Evolutionary conservation across 92 coral and sea anemone genomes (phyloP), one percentile per base, ranked within the genome.

Genomic region (Blastomussa wellsi): DNA sequence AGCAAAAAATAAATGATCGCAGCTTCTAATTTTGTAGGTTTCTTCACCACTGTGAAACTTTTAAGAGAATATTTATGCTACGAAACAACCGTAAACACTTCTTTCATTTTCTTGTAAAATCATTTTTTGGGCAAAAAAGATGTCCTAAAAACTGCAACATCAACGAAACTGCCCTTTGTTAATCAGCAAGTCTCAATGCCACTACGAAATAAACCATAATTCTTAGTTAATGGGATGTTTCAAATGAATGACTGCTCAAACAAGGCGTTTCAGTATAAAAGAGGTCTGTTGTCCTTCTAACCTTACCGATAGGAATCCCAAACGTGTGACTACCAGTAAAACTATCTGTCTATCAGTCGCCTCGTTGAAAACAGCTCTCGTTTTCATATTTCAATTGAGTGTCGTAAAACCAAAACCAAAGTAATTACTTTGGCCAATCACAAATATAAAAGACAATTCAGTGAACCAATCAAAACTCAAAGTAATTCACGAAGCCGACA

Each of bases 51-150:
- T 28, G 10, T 31, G 32, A 31, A 52, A 76, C 24, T 32, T 52
- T n/a, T n/a, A n/a, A 51, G 12, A 52, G 5, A 32, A 51, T 19
- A 4, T 26, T 76, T 4, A 68, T 14, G 41, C 74, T 76, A 15
- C 13, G 16, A 19, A 76, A 49, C 64, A 51, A 42, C 29, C 26
- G 32, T 41, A 47, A 51, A 42, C 67, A 19, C 19, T 48, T 44
- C n/a, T 68, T 14, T 22, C 7, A 31, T 55, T 53, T 19, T 36
- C 48, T 79, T 64, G n/a, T 79, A 35, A 79, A 57, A 77, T 77
- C 32, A 38, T 22, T 79, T 79, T 13, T 29, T n/a, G 22, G 19
- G 11, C 31, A 17, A 33, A 17, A 33, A 53, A 13, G 42, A 32
- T 38, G 42, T 2, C 26, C 16, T 65, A 65, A 68, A 67, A 68